These are phyloP conservation scores for Protaetia brevitarsis DNA, from an alignment of 1,140 invertebrate species.

Conservation along the genomic window DNA sequence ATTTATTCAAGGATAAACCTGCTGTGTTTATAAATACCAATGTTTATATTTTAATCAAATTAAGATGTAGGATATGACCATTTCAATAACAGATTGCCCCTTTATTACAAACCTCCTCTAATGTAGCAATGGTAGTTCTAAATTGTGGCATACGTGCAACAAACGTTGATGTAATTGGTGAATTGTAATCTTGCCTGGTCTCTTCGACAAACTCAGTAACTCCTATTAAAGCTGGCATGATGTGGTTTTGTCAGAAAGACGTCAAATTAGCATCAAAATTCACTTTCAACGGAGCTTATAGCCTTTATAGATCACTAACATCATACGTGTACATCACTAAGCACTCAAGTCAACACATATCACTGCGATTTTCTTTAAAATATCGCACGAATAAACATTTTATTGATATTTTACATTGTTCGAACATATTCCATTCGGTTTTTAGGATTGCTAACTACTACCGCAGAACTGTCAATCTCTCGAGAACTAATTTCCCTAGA, in stretches of 20 bases:
- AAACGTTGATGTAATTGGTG: constrained; percentile 94
- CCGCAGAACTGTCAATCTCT: not conserved
- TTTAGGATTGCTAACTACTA: constrained; percentile 19
- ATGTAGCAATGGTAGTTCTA: constrained; percentile 79
- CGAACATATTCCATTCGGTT: not conserved
- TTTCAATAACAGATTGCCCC: not conserved
- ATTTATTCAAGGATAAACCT: not conserved
- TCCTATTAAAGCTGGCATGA: constrained; percentile 84
- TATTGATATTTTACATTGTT: constrained; percentile 25
- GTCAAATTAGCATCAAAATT: constrained; percentile 42
- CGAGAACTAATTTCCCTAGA: too few relatives aligned
- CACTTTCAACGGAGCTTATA: constrained; percentile 28
- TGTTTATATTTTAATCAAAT: constrained; percentile 6
- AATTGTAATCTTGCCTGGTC: constrained; percentile 94
- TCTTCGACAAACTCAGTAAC: constrained; percentile 92
- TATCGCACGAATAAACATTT: not conserved
- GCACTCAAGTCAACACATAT: not conserved
- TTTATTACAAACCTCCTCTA: constrained; percentile 81
- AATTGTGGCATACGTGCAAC: constrained; percentile 91
- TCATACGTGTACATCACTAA: not conserved
- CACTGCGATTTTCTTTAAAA: not conserved
- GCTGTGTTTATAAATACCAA: constrained; percentile 6
- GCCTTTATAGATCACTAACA: not conserved
- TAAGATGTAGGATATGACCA: constrained; percentile 3
- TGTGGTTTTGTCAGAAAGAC: constrained; percentile 46